Base-by-base conservation (phyloP, 1,140 invertebrate species). In the Anastatus disparis region DNA sequence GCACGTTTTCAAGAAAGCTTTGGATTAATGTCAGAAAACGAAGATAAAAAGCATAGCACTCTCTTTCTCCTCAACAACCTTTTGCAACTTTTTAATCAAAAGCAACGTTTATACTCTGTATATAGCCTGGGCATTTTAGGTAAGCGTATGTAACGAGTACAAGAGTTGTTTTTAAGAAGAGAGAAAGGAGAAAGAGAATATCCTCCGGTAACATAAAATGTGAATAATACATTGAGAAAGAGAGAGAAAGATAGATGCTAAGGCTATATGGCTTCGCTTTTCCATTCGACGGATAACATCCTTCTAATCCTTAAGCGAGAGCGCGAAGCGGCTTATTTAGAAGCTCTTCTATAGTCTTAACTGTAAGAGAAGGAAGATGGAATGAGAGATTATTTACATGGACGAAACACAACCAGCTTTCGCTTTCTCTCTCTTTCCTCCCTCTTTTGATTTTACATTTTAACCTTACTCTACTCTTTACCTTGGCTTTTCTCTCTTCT, bases 191-290 rank as follows among this genome's bases (percentile, higher is more conserved):
- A n/a, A n/a, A n/a, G n/a, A n/a, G n/a, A n/a, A n/a, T 29, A 71
- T 74, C 48, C 35, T n/a, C n/a, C 42, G 58, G 52, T 55, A 55
- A 76, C 67, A 71, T 73, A 73, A 73, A 72, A 73, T 64, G 42
- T 68, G 68, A 73, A 76, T 75, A 73, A 72, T 72, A 71, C 73
- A 75, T 76, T 63, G 71, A 69, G 55, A n/a, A n/a, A n/a, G n/a
- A n/a, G n/a, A n/a, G n/a, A n/a, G n/a, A n/a, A n/a, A n/a, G n/a
- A n/a, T n/a, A n/a, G n/a, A n/a, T n/a, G n/a, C n/a, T n/a, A n/a
- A n/a, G n/a, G n/a, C n/a, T n/a, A n/a, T n/a, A n/a, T n/a, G n/a
- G n/a, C n/a, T n/a, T n/a, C n/a, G n/a, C n/a, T n/a, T n/a, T n/a
- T n/a, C n/a, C n/a, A n/a, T n/a, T n/a, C 65, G 59, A 56, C 29